Conservation (phyloP, 2,888 invertebrate genomes). For the Mycalesis mineus region DNA sequence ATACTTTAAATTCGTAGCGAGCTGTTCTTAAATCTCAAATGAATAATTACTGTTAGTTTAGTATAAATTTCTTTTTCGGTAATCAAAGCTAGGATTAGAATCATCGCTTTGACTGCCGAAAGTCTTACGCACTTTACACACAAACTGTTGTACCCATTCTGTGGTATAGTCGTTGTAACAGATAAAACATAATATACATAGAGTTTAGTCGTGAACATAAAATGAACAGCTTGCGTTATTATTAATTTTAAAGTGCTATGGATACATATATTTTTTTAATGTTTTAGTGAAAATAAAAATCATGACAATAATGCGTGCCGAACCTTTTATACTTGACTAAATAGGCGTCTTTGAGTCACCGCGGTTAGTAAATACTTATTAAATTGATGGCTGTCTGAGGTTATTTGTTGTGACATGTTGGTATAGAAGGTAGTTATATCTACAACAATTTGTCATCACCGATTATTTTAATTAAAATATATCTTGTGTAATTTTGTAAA, state of each 20-base stretch:
- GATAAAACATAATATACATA: too few species aligned
- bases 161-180: too few species aligned
- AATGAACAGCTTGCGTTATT: slow-evolving; percentile 53
- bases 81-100: too few species aligned
- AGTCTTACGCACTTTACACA: too few species aligned
- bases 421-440: slow-evolving; percentile 40
- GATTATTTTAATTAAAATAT: slow-evolving; percentile 34
- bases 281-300: slow-evolving; percentile 57
- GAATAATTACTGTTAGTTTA: too few species aligned
- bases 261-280: slow-evolving; percentile 67
- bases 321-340: slow-evolving; percentile 69
- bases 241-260: slow-evolving; percentile 52
- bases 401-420: slow-evolving; percentile 75
- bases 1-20: too few species aligned
- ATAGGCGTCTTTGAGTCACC: slow-evolving; percentile 66
- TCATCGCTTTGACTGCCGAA: too few species aligned
- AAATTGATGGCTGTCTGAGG: slow-evolving; percentile 69
- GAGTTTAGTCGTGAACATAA: too few species aligned
- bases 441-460: slow-evolving; percentile 54
- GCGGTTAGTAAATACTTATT: slow-evolving; percentile 55
- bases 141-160: too few species aligned
- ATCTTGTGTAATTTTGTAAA: not conserved
- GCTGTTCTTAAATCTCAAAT: too few species aligned
- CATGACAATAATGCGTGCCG: slow-evolving; percentile 77
- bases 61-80: too few species aligned